Base-by-base conservation (phyloP, 1,140 invertebrate genomes). In the Lordiphosa collinella region DNA sequence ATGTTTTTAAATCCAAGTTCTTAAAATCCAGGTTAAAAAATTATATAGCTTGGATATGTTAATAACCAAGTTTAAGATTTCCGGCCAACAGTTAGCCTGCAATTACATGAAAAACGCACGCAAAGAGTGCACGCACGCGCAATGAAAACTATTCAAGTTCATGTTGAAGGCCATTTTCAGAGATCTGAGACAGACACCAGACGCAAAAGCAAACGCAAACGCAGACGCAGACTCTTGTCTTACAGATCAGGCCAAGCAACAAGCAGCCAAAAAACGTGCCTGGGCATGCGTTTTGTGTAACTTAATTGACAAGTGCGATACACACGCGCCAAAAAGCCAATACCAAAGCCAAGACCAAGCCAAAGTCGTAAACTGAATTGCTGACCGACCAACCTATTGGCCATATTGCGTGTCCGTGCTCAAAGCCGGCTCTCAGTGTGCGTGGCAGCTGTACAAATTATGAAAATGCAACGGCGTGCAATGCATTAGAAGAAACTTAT, bases 271-370 rank as follows among this genome's bases (percentile, higher is more conserved):
- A 55, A 79, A 84, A 84, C 76, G 78, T 82, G 78, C 78, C 53
- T 57, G 78, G 67, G 55, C 78, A 84, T 84, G 78, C 78, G 76
- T 80, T 80, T 80, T 76, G 76, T 84, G 78, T 84, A 76, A 76
- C 61, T 76, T 76, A 80, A 80, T 80, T 76, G 78, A 80, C 76
- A 80, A 80, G 76, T 80, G 78, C 76, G 76, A 76, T 71, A 84
- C 78, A 80, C 78, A 84, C 76, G 78, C 78, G 78, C 66, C 71
- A 76, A 75, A 52, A 3, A 18, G 16, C 18, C 16, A 46, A 29
- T 31, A 10, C 29, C 46, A 35, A 48, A 48, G 46, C 46, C 46
- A 48, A 48, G 32, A 48, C 29, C 46, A 34, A 25, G 54, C 64
- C 49, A 29, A 36, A 63, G 41, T 36, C 60, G 46, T 18, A 32